Evolutionary conservation across 2,797 vertebrate species (phyloP).

Genomic region (Paratrypauchen microcephalus): DNA sequence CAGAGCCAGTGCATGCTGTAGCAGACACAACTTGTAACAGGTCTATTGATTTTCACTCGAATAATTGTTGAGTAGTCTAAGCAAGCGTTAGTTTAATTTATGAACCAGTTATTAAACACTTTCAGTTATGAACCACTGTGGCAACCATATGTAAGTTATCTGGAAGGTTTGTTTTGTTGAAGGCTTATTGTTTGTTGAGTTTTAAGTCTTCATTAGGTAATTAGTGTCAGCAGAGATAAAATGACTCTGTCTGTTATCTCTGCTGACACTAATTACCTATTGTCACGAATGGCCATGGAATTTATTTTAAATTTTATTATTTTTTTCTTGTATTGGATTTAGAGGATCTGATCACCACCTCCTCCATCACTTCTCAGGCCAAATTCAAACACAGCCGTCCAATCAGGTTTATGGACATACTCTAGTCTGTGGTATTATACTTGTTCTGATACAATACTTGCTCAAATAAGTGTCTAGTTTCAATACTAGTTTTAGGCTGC

Average conservation of each 20-base stretch:
- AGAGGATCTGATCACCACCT: too few relatives aligned
- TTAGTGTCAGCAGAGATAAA: not conserved
- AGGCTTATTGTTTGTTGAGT: not conserved
- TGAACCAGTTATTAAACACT: too few relatives aligned
- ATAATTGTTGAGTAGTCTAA: not conserved
- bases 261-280: not conserved
- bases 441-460: too few relatives aligned
- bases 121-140: not conserved
- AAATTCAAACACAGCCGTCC: too few relatives aligned
- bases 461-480: too few relatives aligned
- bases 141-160: not conserved
- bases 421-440: too few relatives aligned
- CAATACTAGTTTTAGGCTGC: too few relatives aligned
- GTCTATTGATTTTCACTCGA: not conserved
- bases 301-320: too few relatives aligned
- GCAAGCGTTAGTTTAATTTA: too few relatives aligned
- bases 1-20: not conserved
- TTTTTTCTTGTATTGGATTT: too few relatives aligned
- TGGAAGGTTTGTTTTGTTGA: not conserved
- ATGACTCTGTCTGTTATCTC: too few relatives aligned
- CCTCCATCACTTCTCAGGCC: not conserved
- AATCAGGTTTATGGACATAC: too few relatives aligned
- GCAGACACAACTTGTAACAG: not conserved
- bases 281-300: not conserved
- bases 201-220: not conserved